Evolutionary conservation across 1,140 invertebrate species (phyloP).

Genomic region (Battus philenor): DNA sequence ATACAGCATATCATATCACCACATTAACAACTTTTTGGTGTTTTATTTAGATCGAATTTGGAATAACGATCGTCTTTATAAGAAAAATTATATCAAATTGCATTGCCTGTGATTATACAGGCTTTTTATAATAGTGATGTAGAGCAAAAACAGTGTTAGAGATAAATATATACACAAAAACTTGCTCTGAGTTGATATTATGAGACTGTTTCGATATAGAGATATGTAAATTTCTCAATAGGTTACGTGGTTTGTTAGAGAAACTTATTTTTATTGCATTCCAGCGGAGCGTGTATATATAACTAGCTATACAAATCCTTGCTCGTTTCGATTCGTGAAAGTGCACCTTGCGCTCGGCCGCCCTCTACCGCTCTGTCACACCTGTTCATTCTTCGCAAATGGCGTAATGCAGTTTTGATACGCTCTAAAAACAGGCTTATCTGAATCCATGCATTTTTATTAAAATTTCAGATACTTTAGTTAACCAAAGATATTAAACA

Average conservation of each 20-base stretch:
- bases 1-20: too few species aligned
- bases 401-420: slow-evolving; percentile 46
- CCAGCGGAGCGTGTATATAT: slow-evolving; percentile 22
- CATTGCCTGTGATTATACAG: too few species aligned
- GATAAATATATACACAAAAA: too few species aligned
- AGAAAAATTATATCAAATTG: too few species aligned
- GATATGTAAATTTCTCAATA: slow-evolving; percentile 39
- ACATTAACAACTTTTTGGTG: too few species aligned
- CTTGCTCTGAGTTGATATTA: slow-evolving; percentile 17
- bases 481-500: too few species aligned
- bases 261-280: slow-evolving; percentile 41
- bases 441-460: slow-evolving; percentile 5
- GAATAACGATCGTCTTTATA: too few species aligned
- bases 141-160: too few species aligned
- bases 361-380: slow-evolving; percentile 29
- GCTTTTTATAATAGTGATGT: too few species aligned
- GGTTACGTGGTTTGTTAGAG: slow-evolving; percentile 22
- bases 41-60: too few species aligned
- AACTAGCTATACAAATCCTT: slow-evolving; percentile 38
- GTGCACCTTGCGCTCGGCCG: slow-evolving; percentile 48
- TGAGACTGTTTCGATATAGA: slow-evolving; percentile 31
- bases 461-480: neutral
- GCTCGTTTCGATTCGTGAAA: slow-evolving; percentile 43
- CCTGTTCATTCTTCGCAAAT: slow-evolving; percentile 61
- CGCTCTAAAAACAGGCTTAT: neutral